phyloP scores from a whole-genome alignment of 2,888 invertebrate species.

The Tinea pellionella region DNA sequence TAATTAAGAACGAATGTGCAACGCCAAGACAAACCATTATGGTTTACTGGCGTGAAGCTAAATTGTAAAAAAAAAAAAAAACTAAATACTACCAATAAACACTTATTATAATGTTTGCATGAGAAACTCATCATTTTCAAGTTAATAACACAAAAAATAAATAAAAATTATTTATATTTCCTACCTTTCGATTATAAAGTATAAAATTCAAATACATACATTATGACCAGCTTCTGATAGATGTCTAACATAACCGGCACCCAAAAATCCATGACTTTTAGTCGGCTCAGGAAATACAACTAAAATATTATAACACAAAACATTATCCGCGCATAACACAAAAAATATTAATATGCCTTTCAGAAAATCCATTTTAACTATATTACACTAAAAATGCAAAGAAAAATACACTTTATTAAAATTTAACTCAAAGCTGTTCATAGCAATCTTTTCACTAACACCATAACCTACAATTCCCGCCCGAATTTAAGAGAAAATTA shows the following conservation, averaged over 20 bases:
- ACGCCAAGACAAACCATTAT: too few species aligned
- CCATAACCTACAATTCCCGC: neutral
- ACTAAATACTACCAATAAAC: too few species aligned
- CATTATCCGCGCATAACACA: neutral
- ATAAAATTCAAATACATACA: constrained; percentile 19
- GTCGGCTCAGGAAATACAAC: constrained; percentile 22
- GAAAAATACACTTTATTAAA: too few species aligned
- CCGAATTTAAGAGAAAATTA: neutral
- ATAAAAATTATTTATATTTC: too few species aligned
- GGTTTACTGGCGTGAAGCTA: too few species aligned
- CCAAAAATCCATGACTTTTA: constrained; percentile 23
- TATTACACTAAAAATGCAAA: too few species aligned
- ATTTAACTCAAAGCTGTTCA: neutral
- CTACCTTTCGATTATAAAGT: too few species aligned
- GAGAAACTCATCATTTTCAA: too few species aligned
- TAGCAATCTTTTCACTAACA: neutral
- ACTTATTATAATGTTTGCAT: too few species aligned
- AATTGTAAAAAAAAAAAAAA: too few species aligned
- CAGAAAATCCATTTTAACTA: neutral
- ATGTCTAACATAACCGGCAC: constrained; percentile 22
- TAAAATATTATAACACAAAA: constrained; percentile 20
- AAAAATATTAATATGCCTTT: neutral
- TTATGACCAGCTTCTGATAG: constrained; percentile 23
- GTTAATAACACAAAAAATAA: too few species aligned
- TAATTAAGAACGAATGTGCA: too few species aligned